Base-by-base conservation (phyloP, 2,113 vertebrate species). In the Chloropsis cyanopogon region DNA sequence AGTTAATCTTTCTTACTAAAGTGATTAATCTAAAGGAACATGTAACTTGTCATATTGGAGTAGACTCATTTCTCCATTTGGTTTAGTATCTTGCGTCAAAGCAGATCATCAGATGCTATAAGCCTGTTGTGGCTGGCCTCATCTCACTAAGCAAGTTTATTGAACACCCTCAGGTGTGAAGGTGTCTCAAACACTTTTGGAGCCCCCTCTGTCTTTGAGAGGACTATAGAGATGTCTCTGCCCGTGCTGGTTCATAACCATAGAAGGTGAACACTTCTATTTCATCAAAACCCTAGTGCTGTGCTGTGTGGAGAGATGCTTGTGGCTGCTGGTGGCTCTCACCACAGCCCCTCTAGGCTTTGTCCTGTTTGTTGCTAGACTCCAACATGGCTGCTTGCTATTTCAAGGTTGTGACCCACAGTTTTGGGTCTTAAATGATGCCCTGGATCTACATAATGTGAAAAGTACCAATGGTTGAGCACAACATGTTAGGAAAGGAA, bases 1-100 rank as follows among this genome's bases (percentile, higher is more conserved):
- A 82, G 60, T 79, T 91, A 89, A 89, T 92, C 42, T 95, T 28
- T 5, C 65, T 86, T 92, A 68, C 76, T 91, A 71, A 86, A 86
- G 57, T 81, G 68, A 92, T 86, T 71, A 82, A 94, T 86, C 33
- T 78, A 66, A 66, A 89, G 47, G 57, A 73, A 84, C 31, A 47
- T 28, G 25, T 33, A 78, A 81, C 42, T 81, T 92, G 93, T 65
- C 80, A 46, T 12, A 25, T 29, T 50, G 52, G 23, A 78, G 33
- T 26, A 81, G 47, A 54, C 47, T 37, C 7, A 59, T 77, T 96
- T 88, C 49, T 94, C 60, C 39, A 31, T 83, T 80, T 70, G 42
- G 37, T 88, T 93, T 76, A 73, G 11, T 41, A 15, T 42, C 54
- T 79, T 53, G 24, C 9, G 2, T 66, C 39, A 59, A 66, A 86